A percentile compares a stretch with the other conserved stretches of the same genome.
These are phyloP conservation scores for Anas platyrhynchos DNA, from an alignment of 2,113 vertebrate genomes.

Conservation along the genomic window DNA sequence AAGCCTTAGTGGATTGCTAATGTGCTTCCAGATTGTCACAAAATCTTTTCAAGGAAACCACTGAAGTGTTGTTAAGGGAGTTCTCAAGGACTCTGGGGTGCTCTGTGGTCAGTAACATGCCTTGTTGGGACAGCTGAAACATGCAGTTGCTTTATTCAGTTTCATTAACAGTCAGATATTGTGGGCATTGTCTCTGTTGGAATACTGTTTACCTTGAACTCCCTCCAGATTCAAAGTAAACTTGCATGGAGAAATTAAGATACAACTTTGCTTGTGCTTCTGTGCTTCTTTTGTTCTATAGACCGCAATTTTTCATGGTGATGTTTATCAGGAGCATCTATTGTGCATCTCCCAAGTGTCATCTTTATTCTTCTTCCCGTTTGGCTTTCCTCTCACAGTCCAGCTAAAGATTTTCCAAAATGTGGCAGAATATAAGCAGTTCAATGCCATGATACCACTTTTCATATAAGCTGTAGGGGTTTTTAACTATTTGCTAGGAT, in stretches of 20 bases:
- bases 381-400: not conserved
- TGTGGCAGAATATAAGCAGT: not conserved
- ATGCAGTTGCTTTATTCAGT: not conserved
- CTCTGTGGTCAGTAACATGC: not conserved
- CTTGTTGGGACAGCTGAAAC: not conserved
- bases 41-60: not conserved
- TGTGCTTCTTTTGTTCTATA: not conserved
- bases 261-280: not conserved
- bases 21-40: not conserved
- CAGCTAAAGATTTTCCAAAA: not conserved
- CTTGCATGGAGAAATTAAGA: not conserved
- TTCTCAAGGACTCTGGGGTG: not conserved
- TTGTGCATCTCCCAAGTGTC: too few relatives aligned
- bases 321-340: not conserved
- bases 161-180: not conserved
- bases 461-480: not conserved
- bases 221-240: not conserved
- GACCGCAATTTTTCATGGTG: not conserved
- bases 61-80: not conserved
- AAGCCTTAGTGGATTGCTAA: not conserved
- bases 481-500: not conserved
- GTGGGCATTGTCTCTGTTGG: not conserved
- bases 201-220: not conserved
- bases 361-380: not conserved
- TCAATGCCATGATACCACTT: not conserved